phyloP scores from a whole-genome alignment of 2,113 vertebrate genomes.

The Leucopternis melanops region DNA sequence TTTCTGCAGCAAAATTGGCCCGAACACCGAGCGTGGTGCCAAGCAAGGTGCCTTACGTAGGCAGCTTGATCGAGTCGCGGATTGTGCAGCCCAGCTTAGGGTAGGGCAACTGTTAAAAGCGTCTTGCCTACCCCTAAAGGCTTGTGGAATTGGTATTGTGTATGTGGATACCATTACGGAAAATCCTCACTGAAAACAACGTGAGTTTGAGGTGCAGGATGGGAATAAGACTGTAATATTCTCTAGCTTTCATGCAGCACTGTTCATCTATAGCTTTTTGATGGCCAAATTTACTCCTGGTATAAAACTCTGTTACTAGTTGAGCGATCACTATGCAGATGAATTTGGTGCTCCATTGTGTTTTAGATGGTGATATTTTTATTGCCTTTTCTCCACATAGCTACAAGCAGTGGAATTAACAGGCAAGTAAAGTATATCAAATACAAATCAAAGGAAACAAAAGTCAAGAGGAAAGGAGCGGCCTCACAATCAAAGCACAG shows the following conservation, averaged over 20 bases:
- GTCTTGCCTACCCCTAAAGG: background rate
- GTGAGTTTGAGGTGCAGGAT: background rate
- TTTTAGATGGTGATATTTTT: background rate
- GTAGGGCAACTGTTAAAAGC: background rate
- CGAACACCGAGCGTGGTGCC: rapidly evolving
- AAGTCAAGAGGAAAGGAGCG: background rate
- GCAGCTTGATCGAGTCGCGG: background rate
- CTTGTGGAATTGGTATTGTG: background rate
- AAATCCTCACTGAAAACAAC: background rate
- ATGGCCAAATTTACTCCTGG: background rate
- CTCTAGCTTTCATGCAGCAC: background rate
- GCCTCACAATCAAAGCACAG: background rate
- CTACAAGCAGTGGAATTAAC: background rate
- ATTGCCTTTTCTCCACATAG: background rate
- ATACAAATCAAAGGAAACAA: background rate
- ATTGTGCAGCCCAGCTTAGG: background rate
- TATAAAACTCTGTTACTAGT: background rate
- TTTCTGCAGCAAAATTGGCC: background rate
- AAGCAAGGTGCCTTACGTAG: background rate
- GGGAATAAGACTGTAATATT: background rate
- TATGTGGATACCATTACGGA: background rate
- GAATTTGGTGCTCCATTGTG: background rate
- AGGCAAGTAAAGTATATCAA: background rate
- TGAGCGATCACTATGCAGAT: background rate
- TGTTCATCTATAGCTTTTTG: background rate